Evolutionary conservation across 2,113 vertebrate genomes (phyloP).

Genomic region (Procavia capensis): DNA sequence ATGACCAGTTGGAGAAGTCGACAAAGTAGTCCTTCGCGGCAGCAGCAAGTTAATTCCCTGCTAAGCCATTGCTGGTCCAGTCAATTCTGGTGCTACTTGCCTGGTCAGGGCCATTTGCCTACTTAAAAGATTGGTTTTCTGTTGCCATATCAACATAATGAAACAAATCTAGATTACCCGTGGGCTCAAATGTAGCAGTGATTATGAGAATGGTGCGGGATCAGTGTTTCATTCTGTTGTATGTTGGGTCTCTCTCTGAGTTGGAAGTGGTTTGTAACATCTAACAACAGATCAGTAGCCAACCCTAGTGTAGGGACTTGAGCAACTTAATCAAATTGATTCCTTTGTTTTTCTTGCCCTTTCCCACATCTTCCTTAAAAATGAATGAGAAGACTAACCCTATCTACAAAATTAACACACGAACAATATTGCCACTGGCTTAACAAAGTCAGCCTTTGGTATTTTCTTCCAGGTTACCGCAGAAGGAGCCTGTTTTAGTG

Average conservation of each 20-base stretch:
- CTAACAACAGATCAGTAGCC: neutral
- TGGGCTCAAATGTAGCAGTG: too few species aligned
- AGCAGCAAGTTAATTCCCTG: neutral
- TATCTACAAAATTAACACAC: neutral
- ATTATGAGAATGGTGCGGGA: too few species aligned
- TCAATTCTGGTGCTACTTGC: neutral
- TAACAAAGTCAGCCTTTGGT: neutral
- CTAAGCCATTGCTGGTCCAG: too few species aligned
- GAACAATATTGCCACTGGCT: neutral
- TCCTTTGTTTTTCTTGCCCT: neutral
- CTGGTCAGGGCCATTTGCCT: neutral
- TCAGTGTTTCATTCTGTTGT: too few species aligned
- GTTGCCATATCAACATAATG: neutral
- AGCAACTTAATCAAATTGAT: neutral
- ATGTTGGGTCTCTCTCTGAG: too few species aligned
- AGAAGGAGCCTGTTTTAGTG: slow-evolving; percentile 10
- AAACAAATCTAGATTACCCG: neutral
- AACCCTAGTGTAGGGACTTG: neutral
- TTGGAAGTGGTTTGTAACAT: too few species aligned
- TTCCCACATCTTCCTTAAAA: neutral
- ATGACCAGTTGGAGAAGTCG: neutral
- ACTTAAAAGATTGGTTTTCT: neutral
- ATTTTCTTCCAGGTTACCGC: slow-evolving; percentile 35
- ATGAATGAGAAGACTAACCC: neutral
- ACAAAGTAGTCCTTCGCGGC: neutral